Evolutionary conservation across 2,113 vertebrate species (phyloP).

Genomic region (Hyperoodon ampullatus): DNA sequence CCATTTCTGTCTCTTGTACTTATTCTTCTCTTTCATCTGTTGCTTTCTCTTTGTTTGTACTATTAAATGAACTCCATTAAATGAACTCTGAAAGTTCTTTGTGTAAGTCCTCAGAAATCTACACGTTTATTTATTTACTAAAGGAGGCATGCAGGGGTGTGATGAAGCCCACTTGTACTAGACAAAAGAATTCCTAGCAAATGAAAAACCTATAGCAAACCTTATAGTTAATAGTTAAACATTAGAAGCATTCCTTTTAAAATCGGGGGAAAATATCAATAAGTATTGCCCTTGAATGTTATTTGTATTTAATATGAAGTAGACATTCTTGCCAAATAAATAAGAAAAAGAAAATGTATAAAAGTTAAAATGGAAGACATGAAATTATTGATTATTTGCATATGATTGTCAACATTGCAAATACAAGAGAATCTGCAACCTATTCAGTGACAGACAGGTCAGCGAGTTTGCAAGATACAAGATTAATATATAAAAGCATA

Average conservation of each 20-base stretch:
- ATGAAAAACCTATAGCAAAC: neutral
- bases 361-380: neutral
- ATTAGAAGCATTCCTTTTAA: slow-evolving; percentile 1
- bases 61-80: neutral
- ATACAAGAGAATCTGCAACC: neutral
- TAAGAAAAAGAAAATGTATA: slow-evolving; percentile 28
- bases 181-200: neutral
- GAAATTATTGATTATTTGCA: neutral
- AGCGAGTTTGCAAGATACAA: neutral
- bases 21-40: neutral
- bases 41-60: neutral
- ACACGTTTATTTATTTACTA: neutral
- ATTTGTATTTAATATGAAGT: slow-evolving; percentile 28
- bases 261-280: neutral
- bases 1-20: neutral
- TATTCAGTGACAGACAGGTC: neutral
- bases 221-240: neutral
- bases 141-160: neutral
- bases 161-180: neutral
- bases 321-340: neutral
- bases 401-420: neutral
- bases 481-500: neutral
- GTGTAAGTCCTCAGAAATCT: neutral
- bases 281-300: neutral
- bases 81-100: neutral